Conservation (phyloP, 1,140 invertebrate species). For the Schmidtea mediterranea region DNA sequence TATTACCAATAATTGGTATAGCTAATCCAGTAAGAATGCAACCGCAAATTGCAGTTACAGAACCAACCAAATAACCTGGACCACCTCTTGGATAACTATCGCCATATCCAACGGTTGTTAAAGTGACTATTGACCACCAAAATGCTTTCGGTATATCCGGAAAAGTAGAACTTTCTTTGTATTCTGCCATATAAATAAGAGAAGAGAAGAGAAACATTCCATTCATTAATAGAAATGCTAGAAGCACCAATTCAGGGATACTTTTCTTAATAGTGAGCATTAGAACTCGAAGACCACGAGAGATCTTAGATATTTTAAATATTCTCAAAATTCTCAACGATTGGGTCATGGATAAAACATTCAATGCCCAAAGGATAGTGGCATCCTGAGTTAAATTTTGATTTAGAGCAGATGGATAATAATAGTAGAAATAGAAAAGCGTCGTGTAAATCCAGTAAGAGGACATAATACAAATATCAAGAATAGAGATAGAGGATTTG, state of each 20-base stretch:
- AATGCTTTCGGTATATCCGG: slow-evolving; percentile 5
- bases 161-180: background rate
- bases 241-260: slow-evolving; percentile 6
- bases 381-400: no score
- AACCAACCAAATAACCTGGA: slow-evolving; percentile 4
- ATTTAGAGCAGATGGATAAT: no score
- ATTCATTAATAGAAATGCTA: slow-evolving; percentile 5
- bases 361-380: no score
- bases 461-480: slow-evolving; percentile 1
- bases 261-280: slow-evolving; percentile 5
- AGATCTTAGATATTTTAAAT: slow-evolving; percentile 5
- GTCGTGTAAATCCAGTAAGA: slow-evolving; percentile 3
- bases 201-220: slow-evolving; percentile 7
- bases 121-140: slow-evolving; percentile 5
- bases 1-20: slow-evolving; percentile 7
- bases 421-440: background rate
- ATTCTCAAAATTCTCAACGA: slow-evolving; percentile 4
- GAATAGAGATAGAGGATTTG: slow-evolving; percentile 1
- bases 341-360: background rate
- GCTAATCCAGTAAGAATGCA: slow-evolving; percentile 5
- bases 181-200: slow-evolving; percentile 4
- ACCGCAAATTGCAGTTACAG: slow-evolving; percentile 3
- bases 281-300: slow-evolving; percentile 5
- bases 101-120: slow-evolving; percentile 5
- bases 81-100: slow-evolving; percentile 1